phyloP scores from a whole-genome alignment of 53 echinoderm and acorn worm genomes.

The Paelopatides confundens region DNA sequence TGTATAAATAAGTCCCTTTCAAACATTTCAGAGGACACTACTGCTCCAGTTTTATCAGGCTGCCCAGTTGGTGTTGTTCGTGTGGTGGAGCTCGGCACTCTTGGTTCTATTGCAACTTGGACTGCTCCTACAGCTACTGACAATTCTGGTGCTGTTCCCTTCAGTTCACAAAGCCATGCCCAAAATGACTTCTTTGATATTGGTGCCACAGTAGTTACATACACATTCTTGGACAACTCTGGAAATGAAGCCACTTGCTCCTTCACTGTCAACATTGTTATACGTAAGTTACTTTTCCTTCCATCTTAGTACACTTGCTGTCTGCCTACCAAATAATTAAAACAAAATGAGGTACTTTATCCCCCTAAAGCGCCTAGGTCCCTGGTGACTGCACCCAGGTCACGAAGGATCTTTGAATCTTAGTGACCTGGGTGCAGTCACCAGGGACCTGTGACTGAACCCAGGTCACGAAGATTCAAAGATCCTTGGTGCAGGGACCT shows the following conservation, averaged over 20 bases:
- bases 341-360: too few species aligned
- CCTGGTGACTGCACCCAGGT: too few species aligned
- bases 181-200: conserved; percentile 42
- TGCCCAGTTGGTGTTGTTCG: conserved; percentile 45
- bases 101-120: conserved; percentile 46
- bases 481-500: too few species aligned
- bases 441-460: too few species aligned
- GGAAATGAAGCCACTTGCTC: conserved; percentile 51
- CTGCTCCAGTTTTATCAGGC: conserved; percentile 54
- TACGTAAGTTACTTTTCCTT: too few species aligned
- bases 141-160: conserved; percentile 50
- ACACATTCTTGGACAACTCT: conserved; percentile 60
- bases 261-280: conserved; percentile 55
- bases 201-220: conserved; percentile 46
- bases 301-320: too few species aligned
- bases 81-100: conserved; percentile 25
- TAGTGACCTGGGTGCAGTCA: too few species aligned
- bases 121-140: conserved; percentile 72
- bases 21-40: conserved; percentile 14
- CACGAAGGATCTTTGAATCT: too few species aligned
- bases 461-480: too few species aligned
- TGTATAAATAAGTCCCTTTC: too few species aligned
- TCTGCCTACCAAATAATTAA: too few species aligned
- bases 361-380: too few species aligned
- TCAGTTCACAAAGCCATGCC: conserved; percentile 19